phyloP scores from a whole-genome alignment of 1,140 invertebrate genomes.

The Magallana gigas region DNA sequence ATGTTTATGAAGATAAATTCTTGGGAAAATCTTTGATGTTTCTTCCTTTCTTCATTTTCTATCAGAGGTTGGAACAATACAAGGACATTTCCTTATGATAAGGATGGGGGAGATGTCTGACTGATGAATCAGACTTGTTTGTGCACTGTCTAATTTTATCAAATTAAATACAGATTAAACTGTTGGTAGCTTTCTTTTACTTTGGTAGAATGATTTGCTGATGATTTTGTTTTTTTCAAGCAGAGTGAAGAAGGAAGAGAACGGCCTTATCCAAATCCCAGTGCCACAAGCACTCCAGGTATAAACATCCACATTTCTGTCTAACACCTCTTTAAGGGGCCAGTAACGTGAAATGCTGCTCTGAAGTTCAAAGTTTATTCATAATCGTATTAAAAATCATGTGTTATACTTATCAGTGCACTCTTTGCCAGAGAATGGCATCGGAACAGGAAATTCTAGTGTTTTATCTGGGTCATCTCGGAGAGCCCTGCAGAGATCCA shows the following conservation, averaged over 20 bases:
- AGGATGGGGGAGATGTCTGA: background rate
- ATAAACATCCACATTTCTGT: constrained; percentile 1
- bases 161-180: constrained; percentile 16
- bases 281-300: constrained; percentile 75
- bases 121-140: background rate
- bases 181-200: background rate
- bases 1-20: no score
- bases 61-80: background rate
- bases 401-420: constrained; percentile 57
- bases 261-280: constrained; percentile 64
- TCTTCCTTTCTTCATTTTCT: background rate
- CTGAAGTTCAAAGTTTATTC: no score
- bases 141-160: background rate
- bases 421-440: constrained; percentile 44
- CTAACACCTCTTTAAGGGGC: background rate
- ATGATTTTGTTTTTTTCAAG: background rate
- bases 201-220: background rate
- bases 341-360: background rate
- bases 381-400: background rate
- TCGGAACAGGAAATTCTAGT: constrained; percentile 38
- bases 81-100: background rate
- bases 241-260: constrained; percentile 56
- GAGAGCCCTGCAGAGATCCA: constrained; percentile 67
- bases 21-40: no score
- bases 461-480: constrained; percentile 54